phyloP scores from a whole-genome alignment of 1,140 invertebrate genomes.

The Harlomillsia oculata region DNA sequence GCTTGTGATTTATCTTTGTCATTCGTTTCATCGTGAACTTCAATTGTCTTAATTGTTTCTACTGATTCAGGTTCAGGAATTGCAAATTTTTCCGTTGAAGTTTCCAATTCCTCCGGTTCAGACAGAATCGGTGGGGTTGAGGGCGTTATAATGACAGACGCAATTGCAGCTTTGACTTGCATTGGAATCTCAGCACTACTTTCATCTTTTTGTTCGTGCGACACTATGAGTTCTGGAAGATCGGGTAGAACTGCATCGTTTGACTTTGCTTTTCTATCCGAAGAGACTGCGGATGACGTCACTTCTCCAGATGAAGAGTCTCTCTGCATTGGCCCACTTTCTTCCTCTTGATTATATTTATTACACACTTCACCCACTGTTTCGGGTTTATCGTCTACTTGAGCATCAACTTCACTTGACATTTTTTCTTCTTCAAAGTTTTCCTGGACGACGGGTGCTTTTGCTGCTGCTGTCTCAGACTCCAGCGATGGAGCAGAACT shows the following conservation, averaged over 20 bases:
- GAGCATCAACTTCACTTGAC: background rate
- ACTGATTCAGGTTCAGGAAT: background rate
- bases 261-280: slow-evolving; percentile 1
- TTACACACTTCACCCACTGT: no score
- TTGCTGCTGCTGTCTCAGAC: background rate
- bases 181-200: background rate
- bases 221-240: slow-evolving; percentile 19
- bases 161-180: slow-evolving; percentile 8
- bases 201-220: slow-evolving; percentile 9
- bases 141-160: slow-evolving; percentile 33
- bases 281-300: no score
- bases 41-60: slow-evolving; percentile 1
- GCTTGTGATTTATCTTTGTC: slow-evolving; percentile 1
- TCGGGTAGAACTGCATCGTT: slow-evolving; percentile 17
- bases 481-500: background rate
- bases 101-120: slow-evolving; percentile 3
- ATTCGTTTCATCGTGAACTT: slow-evolving; percentile 4
- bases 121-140: slow-evolving; percentile 31
- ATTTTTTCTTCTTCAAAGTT: background rate
- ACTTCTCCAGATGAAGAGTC: no score
- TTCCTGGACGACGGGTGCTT: background rate
- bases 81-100: background rate
- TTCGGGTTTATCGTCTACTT: no score
- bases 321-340: no score
- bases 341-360: no score